Base-by-base conservation (phyloP, 2,888 invertebrate species). In the Chymomyza fuscimana region DNA sequence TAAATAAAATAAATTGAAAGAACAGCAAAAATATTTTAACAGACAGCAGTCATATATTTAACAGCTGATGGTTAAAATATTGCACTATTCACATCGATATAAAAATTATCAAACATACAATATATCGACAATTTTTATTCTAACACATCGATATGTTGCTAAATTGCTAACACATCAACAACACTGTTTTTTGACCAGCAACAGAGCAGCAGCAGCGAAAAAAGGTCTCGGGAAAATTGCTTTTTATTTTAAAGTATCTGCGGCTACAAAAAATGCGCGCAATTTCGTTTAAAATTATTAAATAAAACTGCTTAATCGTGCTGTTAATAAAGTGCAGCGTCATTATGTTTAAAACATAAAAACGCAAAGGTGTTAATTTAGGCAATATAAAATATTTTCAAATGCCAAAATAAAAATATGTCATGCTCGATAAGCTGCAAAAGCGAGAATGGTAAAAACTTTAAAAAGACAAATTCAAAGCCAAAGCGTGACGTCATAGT, bases 401-500 rank as follows among this genome's bases (percentile, higher is more conserved):
- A 46, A 46, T 46, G 40, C 40, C 12, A 12, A 32, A 46, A 46
- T 46, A 46, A 46, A 46, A 46, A 46, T 46, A 46, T 46, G 40
- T 46, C 40, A 46, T 46, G 40, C 12, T 46, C 12, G 40, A 12
- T 46, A 12, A 46, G 40, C 40, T 46, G 12, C 40, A 46, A 46
- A 12, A 46, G 12, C 40, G 12, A 46, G 4, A 46, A 46, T 46
- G 40, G 10, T 46, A 32, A 32, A 32, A 46, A 46, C 10, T 7
- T 46, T 12, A 12, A 12, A 12, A 46, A 46, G 40, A 46, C 40
- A 32, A 46, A 12, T 46, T 46, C 22, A 54, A 54, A 54, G 58
- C 25, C 67, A 76, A 75, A 72, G 84, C 74, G 86, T 83, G 83
- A 86, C 81, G 86, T 83, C 83, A 83, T 83, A 69, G 70, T 80